phyloP scores from a whole-genome alignment of 2,113 vertebrate species.

The Apodemus sylvaticus region DNA sequence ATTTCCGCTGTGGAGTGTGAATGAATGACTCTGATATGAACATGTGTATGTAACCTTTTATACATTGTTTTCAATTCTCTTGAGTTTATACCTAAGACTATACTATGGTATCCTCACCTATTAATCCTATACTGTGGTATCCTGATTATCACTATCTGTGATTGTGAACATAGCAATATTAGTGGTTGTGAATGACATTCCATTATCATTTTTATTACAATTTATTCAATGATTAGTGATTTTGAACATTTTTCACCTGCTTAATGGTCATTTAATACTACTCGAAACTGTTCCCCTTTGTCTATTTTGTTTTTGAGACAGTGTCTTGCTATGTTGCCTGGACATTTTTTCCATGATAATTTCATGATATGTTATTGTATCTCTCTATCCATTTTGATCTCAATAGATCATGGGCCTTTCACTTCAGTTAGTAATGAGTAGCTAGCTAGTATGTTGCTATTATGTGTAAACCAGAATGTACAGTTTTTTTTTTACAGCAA shows the following conservation, averaged over 20 bases:
- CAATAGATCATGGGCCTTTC: background rate
- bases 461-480: background rate
- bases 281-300: background rate
- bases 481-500: too few species aligned
- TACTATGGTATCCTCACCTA: background rate
- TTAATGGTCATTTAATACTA: background rate
- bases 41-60: background rate
- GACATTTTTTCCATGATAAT: background rate
- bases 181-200: background rate
- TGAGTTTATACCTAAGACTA: background rate
- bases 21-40: background rate
- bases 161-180: background rate
- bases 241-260: background rate
- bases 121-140: background rate
- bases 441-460: background rate
- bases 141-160: background rate
- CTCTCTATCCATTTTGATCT: background rate
- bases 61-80: background rate
- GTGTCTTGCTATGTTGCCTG: background rate
- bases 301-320: background rate
- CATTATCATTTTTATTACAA: background rate
- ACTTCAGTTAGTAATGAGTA: background rate
- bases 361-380: background rate
- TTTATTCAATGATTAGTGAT: too few species aligned
- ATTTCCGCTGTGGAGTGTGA: background rate